Base-by-base conservation (phyloP, 2,113 vertebrate genomes). In the Cardinalis cardinalis region DNA sequence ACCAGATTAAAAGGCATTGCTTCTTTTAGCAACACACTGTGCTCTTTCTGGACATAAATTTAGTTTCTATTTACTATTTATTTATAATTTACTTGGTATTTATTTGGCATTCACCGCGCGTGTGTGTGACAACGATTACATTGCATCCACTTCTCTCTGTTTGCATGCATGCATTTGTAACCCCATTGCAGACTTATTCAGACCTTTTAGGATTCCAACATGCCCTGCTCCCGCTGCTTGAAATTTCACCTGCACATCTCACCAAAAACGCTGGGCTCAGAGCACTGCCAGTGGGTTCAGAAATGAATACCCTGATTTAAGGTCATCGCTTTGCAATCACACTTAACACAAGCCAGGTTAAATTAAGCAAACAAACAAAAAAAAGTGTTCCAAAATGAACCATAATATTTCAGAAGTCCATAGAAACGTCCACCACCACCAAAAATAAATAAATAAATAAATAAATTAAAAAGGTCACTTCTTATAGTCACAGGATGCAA, bases 201-300 rank as follows among this genome's bases (percentile, higher is more conserved):
- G 43, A 72, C 4, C 3, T 25, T 26, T 74, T 28, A 18, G 32
- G 36, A n/a, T 12, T 64, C 64, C 85, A 79, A 75, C 18, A 3
- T 6, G 1, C 13, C 9, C 40, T 53, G 31, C 7, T 69, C 19
- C 86, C 6, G 12, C 32, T 88, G 17, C 52, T 26, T 17, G 17
- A 34, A n/a, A 41, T 20, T 32, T 80, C 66, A 69, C 24, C 34
- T n/a, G 31, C 12, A 21, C 1, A 1, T 26, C 49, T 60, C 49
- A 52, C 36, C 7, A 44, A 56, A 56, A 19, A 9, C 0, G 0
- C 2, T 49, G 26, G 5, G n/a, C 19, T 70, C n/a, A 32, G 40
- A 68, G 78, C 28, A 10, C 41, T 40, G n/a, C 75, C 44, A 61
- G 29, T 7, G 11, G 43, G 8, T 2, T 28, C 6, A 10, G 52